A percentile compares a stretch with the other conserved stretches of the same genome.
Evolutionary conservation across 1,140 invertebrate genomes (phyloP).

Genomic region (Rhizoglyphus robini): DNA sequence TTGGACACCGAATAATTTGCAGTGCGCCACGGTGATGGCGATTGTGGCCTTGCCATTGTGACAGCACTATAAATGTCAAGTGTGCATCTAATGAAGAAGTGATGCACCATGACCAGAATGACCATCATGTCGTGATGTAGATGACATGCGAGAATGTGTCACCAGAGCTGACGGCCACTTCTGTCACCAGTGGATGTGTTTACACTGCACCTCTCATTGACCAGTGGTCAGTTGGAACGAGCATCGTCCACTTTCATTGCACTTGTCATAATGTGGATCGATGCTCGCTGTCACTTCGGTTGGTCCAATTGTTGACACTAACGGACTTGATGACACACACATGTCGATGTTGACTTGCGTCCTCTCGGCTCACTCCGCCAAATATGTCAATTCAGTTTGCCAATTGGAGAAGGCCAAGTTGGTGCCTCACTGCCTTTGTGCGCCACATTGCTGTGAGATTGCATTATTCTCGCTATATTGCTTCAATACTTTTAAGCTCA

Average conservation of each 20-base stretch:
- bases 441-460: no score
- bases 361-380: background rate
- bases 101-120: no score
- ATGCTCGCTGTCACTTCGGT: background rate
- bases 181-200: background rate
- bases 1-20: background rate
- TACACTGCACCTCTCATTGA: background rate
- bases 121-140: background rate
- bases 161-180: background rate
- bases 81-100: background rate
- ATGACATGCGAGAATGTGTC: no score
- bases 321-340: background rate
- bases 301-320: no score
- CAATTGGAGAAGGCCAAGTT: no score
- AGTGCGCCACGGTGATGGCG: background rate
- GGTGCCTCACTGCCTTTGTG: no score
- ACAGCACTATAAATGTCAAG: slow-evolving; percentile 12
- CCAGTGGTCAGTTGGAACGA: background rate
- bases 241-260: background rate
- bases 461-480: no score
- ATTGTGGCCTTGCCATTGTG: background rate
- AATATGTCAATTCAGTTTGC: background rate
- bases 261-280: background rate
- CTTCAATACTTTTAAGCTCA: no score
- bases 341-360: background rate